These are phyloP conservation scores for Agelaius phoeniceus DNA, from an alignment of 2,113 vertebrate genomes.

Conservation along the genomic window DNA sequence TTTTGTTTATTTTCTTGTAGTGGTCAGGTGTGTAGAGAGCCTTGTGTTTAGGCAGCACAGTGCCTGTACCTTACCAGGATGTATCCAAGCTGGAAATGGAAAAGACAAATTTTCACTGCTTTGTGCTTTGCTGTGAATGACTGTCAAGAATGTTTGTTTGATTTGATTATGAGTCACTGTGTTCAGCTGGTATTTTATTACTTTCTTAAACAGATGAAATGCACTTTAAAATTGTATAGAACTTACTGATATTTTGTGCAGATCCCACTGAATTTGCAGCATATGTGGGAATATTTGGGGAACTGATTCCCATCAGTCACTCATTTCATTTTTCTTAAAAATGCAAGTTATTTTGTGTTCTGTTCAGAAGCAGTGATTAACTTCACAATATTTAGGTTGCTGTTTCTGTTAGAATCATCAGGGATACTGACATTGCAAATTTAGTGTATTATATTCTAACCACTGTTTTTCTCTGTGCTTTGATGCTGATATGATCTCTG, in stretches of 20 bases:
- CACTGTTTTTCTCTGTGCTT: slow-evolving; percentile 22
- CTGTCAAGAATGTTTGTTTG: neutral
- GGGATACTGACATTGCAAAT: neutral
- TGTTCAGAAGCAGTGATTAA: neutral
- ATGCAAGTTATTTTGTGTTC: neutral
- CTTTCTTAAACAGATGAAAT: neutral
- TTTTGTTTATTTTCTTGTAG: neutral
- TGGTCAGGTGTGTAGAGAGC: neutral
- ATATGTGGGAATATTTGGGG: neutral
- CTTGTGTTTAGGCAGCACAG: neutral
- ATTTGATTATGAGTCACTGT: neutral
- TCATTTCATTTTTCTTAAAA: neutral
- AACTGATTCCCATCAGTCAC: neutral
- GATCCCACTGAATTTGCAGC: neutral
- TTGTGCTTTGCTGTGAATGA: neutral
- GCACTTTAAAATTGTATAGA: slow-evolving; percentile 24
- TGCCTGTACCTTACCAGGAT: neutral
- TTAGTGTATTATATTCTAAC: neutral
- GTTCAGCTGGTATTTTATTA: neutral
- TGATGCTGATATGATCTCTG: slow-evolving; percentile 14
- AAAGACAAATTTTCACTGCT: neutral
- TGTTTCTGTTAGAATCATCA: slow-evolving; percentile 13
- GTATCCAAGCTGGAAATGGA: neutral
- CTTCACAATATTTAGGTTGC: neutral
- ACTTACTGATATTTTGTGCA: slow-evolving; percentile 1